Evolutionary conservation across 2,797 vertebrate species (phyloP).

Genomic region (Hylomyscus alleni): DNA sequence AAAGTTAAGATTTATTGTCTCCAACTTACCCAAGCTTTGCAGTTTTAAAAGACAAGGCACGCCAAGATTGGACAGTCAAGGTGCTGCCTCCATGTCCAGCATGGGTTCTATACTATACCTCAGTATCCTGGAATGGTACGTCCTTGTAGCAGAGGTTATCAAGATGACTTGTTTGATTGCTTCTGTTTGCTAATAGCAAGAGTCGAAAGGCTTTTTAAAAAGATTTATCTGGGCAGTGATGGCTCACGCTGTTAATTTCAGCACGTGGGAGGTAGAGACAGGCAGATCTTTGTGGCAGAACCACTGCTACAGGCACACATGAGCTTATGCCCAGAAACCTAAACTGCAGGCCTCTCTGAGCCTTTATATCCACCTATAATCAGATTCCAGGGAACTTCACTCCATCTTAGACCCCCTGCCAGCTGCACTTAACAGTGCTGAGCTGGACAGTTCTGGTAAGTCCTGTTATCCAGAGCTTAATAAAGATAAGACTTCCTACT

Average conservation of each 20-base stretch:
- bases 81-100: neutral
- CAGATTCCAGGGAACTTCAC: neutral
- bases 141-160: constrained; percentile 9
- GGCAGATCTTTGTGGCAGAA: neutral
- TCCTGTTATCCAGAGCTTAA: neutral
- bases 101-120: neutral
- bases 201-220: neutral
- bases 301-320: neutral
- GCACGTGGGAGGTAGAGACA: neutral
- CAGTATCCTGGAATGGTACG: neutral
- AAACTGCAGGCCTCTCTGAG: neutral
- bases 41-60: neutral
- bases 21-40: neutral
- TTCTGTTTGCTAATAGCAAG: constrained; percentile 25
- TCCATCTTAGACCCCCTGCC: neutral
- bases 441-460: neutral
- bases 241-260: neutral
- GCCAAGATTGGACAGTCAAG: neutral
- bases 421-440: neutral
- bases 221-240: neutral
- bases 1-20: neutral
- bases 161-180: neutral
- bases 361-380: neutral
- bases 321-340: neutral
- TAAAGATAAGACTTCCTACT: neutral